Percentiles rank a stretch among this genome's conserved stretches.
Evolutionary conservation across 2,113 vertebrate species (phyloP).

Genomic region (Semicossyphus pulcher): DNA sequence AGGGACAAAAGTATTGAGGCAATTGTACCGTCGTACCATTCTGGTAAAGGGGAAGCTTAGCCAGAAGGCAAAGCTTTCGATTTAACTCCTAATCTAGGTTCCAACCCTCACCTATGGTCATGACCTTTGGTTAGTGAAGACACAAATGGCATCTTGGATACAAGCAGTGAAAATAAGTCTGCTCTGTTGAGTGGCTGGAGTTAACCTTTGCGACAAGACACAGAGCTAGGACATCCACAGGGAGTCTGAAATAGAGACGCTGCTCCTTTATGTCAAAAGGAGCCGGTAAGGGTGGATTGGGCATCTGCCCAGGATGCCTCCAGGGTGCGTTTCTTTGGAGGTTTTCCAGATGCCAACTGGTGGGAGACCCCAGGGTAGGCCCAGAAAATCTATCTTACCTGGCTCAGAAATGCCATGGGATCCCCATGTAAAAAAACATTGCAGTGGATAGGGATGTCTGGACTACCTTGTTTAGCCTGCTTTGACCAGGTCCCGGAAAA

Average conservation of each 20-base stretch:
- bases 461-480: background rate
- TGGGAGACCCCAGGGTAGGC: background rate
- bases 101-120: too few species aligned
- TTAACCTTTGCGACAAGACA: background rate
- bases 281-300: background rate
- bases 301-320: background rate
- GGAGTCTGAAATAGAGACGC: background rate
- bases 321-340: background rate
- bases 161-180: background rate
- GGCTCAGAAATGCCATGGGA: background rate
- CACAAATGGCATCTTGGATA: too few species aligned
- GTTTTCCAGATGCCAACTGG: background rate
- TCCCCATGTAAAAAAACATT: background rate
- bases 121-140: too few species aligned
- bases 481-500: background rate
- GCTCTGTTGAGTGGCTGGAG: background rate
- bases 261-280: background rate
- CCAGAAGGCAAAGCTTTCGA: too few species aligned
- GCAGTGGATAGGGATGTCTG: too few species aligned
- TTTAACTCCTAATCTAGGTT: too few species aligned
- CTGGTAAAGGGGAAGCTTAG: too few species aligned
- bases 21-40: too few species aligned
- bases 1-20: too few species aligned
- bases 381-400: background rate
- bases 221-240: background rate